Base-by-base conservation (phyloP, 2,888 invertebrate species). In the Himalopsyche tibetana region DNA sequence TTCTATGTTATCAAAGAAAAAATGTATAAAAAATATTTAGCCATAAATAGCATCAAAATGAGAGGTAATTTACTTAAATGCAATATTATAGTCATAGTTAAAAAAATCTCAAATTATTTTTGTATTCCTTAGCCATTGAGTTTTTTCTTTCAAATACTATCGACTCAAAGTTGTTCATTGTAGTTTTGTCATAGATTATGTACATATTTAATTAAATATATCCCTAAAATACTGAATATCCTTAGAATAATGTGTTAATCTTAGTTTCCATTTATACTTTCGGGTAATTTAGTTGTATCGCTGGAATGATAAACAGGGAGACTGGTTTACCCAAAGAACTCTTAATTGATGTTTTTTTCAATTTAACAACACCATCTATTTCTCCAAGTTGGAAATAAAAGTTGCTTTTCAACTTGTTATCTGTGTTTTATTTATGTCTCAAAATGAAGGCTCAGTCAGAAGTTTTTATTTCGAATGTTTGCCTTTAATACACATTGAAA, bases 11-110 rank as follows among this genome's bases (percentile, higher is more conserved):
- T 63, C 63, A 28, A 63, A 63, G 8, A 15, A n/a, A 63, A 63
- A 63, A 63, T 63, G 63, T 63, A 63, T 63, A 63, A 63, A 19
- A 63, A 63, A 63, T 63, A 63, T 63, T 63, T 63, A 63, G 63
- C 51, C 51, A 51, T 51, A 51, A 2, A 51, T 28, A 12, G 51
- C 63, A 19, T 63, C 63, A 63, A 63, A 63, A 63, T 28, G 63
- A 63, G 63, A 63, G 63, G 63, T 63, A 19, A 63, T 63, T 63
- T 63, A n/a, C 19, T 63, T 63, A 63, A 63, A 63, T 5, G 63
- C 63, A 63, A 63, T 63, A 63, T 63, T 63, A 63, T 63, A 63
- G 63, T 19, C 5, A 5, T 63, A 56, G 11, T 56, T 17, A 11
- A 63, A 19, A 63, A 63, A 63, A 63, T 19, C 63, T 63, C 63